Conservation (phyloP, 2,797 vertebrate species). For the Morus bassanus region DNA sequence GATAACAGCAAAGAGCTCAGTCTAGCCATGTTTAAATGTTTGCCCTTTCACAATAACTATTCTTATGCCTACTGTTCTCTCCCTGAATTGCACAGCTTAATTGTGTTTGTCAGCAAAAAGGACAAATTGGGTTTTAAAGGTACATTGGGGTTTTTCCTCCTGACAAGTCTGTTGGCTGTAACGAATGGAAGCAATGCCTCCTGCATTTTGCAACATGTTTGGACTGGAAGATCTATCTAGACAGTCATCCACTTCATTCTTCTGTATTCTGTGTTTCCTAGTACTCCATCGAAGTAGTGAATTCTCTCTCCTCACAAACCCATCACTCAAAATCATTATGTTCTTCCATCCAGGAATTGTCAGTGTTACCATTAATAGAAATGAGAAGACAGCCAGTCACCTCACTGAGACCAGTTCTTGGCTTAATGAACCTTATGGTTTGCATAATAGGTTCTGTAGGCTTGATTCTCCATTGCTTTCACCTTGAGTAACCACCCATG, state of each 20-base stretch:
- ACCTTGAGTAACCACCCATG: background rate
- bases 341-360: background rate
- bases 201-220: constrained; percentile 13
- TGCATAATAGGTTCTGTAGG: background rate
- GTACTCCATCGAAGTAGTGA: background rate
- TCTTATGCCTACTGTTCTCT: background rate
- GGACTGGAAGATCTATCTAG: background rate
- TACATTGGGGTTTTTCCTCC: background rate
- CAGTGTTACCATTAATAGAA: background rate
- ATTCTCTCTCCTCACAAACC: background rate
- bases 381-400: background rate
- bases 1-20: background rate
- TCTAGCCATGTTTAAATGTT: background rate
- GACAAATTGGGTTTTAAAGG: background rate
- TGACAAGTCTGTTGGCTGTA: background rate
- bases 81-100: background rate
- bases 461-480: background rate
- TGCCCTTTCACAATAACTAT: background rate
- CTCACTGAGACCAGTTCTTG: background rate
- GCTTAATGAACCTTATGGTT: background rate
- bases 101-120: background rate
- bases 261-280: background rate
- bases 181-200: background rate
- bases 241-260: background rate
- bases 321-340: background rate